Evolutionary conservation across 2,888 invertebrate genomes (phyloP).

Genomic region (Coremacera marginata): DNA sequence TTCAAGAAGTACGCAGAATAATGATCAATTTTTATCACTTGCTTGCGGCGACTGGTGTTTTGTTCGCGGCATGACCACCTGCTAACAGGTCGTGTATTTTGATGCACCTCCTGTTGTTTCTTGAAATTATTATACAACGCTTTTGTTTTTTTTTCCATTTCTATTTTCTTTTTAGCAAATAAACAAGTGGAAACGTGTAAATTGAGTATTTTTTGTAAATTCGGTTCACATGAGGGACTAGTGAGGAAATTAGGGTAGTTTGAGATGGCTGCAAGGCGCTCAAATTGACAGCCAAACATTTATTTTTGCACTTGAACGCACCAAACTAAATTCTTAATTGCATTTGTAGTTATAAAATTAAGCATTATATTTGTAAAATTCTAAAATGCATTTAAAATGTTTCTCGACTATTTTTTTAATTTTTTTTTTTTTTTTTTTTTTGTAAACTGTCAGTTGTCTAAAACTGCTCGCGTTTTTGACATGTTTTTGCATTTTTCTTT

Average conservation of each 20-base stretch:
- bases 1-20: too few species aligned
- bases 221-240: background rate
- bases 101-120: background rate
- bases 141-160: background rate
- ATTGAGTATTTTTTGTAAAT: background rate
- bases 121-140: background rate
- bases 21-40: too few species aligned
- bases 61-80: background rate
- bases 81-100: background rate
- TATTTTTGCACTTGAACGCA: slow-evolving; percentile 41
- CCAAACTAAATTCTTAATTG: slow-evolving; percentile 42
- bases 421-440: background rate
- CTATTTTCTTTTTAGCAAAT: background rate
- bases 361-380: background rate
- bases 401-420: background rate
- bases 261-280: background rate
- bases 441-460: slow-evolving; percentile 20
- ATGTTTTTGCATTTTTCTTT: background rate
- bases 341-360: slow-evolving; percentile 30
- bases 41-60: background rate
- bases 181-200: background rate
- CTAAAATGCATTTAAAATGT: slow-evolving; percentile 4
- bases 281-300: slow-evolving; percentile 43
- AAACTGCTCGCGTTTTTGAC: background rate
- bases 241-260: background rate